These are phyloP conservation scores for Nipponacmea schrenckii DNA, from an alignment of 2,888 invertebrate genomes.

Conservation along the genomic window DNA sequence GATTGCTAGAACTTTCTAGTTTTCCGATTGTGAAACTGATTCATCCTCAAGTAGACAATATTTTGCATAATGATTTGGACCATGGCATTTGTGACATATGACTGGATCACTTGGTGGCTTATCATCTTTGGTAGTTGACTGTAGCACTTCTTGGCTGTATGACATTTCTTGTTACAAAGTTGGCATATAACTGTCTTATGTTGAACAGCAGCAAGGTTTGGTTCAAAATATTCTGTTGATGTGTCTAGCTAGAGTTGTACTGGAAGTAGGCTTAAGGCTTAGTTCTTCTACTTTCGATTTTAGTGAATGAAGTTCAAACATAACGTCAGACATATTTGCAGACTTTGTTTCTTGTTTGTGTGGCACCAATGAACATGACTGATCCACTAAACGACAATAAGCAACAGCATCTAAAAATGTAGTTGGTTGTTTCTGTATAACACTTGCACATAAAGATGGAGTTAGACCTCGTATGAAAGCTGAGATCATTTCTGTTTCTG, in stretches of 20 bases:
- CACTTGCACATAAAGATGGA: neutral
- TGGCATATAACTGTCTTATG: neutral
- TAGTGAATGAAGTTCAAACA: too few species aligned
- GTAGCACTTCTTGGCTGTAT: neutral
- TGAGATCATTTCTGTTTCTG: neutral
- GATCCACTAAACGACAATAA: neutral
- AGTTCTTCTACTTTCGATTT: too few species aligned
- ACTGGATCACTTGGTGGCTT: neutral
- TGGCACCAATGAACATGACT: neutral
- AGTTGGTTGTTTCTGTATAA: slow-evolving; percentile 1
- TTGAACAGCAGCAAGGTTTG: too few species aligned
- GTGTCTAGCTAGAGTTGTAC: too few species aligned
- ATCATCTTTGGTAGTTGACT: neutral
- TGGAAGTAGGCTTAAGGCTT: too few species aligned
- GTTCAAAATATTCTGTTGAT: too few species aligned
- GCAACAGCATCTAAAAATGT: neutral
- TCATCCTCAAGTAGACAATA: neutral
- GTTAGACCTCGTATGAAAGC: neutral
- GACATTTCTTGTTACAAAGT: neutral
- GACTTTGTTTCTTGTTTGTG: neutral
- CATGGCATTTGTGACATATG: neutral
- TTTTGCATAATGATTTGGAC: neutral
- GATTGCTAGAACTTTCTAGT: neutral
- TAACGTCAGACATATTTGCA: neutral
- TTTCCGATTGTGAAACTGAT: neutral